These are phyloP conservation scores for Vidua macroura DNA, from an alignment of 2,113 vertebrate genomes.

Conservation along the genomic window DNA sequence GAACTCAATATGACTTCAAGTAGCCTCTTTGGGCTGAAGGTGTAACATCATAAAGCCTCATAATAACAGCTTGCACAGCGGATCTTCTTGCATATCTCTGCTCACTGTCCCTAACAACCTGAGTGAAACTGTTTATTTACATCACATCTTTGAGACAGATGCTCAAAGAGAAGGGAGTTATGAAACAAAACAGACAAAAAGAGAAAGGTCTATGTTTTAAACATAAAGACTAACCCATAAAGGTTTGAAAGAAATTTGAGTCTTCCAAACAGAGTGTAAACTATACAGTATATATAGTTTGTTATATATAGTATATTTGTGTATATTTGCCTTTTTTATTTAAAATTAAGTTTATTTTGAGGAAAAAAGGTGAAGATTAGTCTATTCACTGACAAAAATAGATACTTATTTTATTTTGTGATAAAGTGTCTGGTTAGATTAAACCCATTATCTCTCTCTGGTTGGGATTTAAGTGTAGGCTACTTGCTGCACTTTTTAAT, in stretches of 20 bases:
- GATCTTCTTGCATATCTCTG: not conserved
- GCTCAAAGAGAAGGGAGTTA: not conserved
- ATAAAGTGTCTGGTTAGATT: not conserved
- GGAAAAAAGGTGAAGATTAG: not conserved
- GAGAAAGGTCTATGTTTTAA: not conserved
- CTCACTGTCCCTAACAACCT: not conserved
- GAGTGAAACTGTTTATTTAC: not conserved
- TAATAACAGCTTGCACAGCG: not conserved
- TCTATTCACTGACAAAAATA: not conserved
- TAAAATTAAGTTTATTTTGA: not conserved
- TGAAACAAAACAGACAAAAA: not conserved
- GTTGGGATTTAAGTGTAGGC: not conserved
- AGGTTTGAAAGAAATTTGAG: not conserved
- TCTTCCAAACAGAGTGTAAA: not conserved
- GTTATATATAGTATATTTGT: not conserved
- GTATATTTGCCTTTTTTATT: not conserved
- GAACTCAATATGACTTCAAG: not conserved
- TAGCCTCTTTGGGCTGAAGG: not conserved
- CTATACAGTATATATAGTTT: not conserved
- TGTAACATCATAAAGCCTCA: not conserved
- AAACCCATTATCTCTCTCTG: not conserved
- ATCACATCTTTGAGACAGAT: not conserved
- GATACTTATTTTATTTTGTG: not conserved
- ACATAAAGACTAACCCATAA: not conserved
- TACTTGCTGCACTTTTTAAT: not conserved